Evolutionary conservation across 2,797 vertebrate species (phyloP), one percentile per base, ranked within the genome.

Genomic region (Amblyopsis hoosieri): DNA sequence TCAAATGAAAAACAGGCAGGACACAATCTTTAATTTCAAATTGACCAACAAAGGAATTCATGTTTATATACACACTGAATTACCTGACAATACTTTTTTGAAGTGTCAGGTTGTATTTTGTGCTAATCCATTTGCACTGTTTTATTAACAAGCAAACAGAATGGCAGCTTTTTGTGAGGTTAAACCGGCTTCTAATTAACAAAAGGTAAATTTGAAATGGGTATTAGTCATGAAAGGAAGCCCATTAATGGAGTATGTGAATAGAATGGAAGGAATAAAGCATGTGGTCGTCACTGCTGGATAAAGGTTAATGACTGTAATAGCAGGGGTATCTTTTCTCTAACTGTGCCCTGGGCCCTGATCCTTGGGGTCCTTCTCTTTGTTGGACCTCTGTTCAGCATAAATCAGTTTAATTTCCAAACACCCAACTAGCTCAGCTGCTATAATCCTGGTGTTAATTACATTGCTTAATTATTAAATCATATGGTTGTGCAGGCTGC

Each of bases 241-340:
- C 78, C 75, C 78, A 70, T 77, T 86, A 87, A 88, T 88, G 82
- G 84, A 85, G 75, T 81, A 69, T 77, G 79, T 76, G 83, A 80
- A 84, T 69, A 73, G 76, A 84, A 73, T 83, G 66, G 77, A 82
- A 79, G 81, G 84, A 76, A 79, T 56, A 78, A 71, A 78, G 81
- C 75, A 55, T 15, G 52, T 17, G 12, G 74, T 70, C 71, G 60
- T 78, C 79, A 64, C 75, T 69, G 76, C 68, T 78, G 85, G 80
- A 85, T 77, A 88, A 89, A 92, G 90, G 90, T 92, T 91, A 92
- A 92, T 91, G 83, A 83, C 82, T 86, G 72, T 66, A 79, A 78
- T 71, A 73, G 80, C 82, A 80, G 52, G 71, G 83, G 79, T 69
- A 64, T 74, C 76, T 78, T 56, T 80, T 69, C 72, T 65, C 81